A percentile compares a stretch with the other conserved stretches of the same genome.
phyloP scores from a whole-genome alignment of 2,113 vertebrate genomes.

The Saimiri boliviensis region DNA sequence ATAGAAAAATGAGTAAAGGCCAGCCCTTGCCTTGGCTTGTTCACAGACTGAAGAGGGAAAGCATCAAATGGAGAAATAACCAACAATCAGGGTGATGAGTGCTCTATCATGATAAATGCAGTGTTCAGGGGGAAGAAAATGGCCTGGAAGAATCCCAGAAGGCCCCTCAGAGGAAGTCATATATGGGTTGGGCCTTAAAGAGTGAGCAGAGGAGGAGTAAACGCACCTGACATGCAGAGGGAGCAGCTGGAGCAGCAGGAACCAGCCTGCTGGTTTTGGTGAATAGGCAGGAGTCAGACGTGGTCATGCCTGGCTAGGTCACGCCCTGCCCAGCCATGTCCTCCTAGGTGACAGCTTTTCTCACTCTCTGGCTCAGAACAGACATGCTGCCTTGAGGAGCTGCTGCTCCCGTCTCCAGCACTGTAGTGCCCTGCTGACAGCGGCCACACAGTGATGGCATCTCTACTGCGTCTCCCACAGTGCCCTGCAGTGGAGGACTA shows the following conservation, averaged over 20 bases:
- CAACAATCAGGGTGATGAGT: not conserved
- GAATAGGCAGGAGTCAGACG: not conserved
- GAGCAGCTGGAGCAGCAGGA: not conserved
- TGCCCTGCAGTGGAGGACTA: rapidly evolving
- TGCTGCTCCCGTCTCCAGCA: slow-evolving; percentile 55
- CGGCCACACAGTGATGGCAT: slow-evolving; percentile 62
- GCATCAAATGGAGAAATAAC: not conserved
- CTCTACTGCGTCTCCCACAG: slow-evolving; percentile 49
- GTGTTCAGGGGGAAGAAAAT: not conserved
- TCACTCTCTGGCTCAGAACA: not conserved
- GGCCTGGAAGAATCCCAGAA: not conserved
- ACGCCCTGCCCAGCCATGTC: not conserved
- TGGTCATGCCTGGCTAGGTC: not conserved
- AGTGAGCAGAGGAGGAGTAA: not conserved
- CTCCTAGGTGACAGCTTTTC: not conserved
- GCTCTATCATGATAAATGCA: not conserved
- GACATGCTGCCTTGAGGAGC: slow-evolving; percentile 69
- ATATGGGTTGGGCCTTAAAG: not conserved
- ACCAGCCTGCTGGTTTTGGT: not conserved
- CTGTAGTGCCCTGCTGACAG: slow-evolving; percentile 66
- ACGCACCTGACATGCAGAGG: not conserved
- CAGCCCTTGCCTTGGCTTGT: not conserved
- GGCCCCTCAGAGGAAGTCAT: not conserved
- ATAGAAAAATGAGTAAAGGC: not conserved
- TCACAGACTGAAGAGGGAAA: not conserved